Evolutionary conservation across 1,140 invertebrate species (phyloP), one percentile per base, ranked within the genome.

Genomic region (Tetramorium alpestre): DNA sequence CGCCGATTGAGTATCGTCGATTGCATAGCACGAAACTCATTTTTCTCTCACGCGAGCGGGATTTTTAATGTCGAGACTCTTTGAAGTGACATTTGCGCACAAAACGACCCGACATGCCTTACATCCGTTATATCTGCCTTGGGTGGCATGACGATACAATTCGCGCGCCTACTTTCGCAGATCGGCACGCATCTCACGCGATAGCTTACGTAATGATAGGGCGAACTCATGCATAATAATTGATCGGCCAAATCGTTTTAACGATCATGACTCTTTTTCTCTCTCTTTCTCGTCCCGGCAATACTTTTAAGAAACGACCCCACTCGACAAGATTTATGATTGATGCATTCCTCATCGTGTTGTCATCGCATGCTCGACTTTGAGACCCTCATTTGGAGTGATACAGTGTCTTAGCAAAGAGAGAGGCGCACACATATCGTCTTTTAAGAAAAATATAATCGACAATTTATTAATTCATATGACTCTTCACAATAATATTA

Each of bases 241-340:
- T 5, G 25, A 72, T 56, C 18, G 25, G 10, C 58, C 25, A 62
- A 62, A 62, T 44, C 28, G 28, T 44, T 51, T 78, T 78, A 51
- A 41, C 3, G 3, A 76, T 8, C 18, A 16, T 6, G 4, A 10
- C 18, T 77, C 22, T 28, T 1, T 44, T 7, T 56, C 51, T 75
- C 41, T 62, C 4, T 62, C 25, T 76, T 38, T 76, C 18, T 62
- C 2, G 44, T 18, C 56, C n/a, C 11, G 41, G n/a, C 38, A 54
- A 86, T 44, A 56, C 13, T 86, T 81, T 67, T 76, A 70, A 86
- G 60, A 64, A 25, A 69, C 10, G 4, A 18, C 1, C 16, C 13
- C 13, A 16, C 25, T 75, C 49, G 18, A 72, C n/a, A 72, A 13
- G n/a, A 38, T 49, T 78, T 22, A 22, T 3, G 25, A 78, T 4